A percentile compares a stretch with the other conserved stretches of the same genome.
These are phyloP conservation scores for Neodiprion pinetum DNA, from an alignment of 1,140 invertebrate genomes.

Conservation along the genomic window DNA sequence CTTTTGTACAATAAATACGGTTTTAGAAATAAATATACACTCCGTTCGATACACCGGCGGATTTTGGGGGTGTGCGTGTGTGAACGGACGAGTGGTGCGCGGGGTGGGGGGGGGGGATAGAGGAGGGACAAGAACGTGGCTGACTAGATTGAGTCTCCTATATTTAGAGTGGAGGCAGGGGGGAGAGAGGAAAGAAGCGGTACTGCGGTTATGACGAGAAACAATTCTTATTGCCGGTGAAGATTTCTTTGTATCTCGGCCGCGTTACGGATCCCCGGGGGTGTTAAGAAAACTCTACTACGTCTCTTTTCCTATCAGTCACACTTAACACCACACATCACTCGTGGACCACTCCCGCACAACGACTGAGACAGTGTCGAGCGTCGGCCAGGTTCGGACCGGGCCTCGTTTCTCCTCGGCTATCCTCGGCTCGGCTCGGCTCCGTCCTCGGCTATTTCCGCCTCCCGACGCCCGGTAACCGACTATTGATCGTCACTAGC, in stretches of 20 bases:
- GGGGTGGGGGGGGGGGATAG: constrained; percentile 9
- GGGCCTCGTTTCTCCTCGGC: constrained; percentile 34
- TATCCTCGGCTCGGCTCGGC: constrained; percentile 12
- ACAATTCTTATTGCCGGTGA: constrained; percentile 11
- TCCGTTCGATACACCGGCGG: not conserved
- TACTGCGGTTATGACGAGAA: not conserved
- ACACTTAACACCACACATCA: constrained; percentile 55
- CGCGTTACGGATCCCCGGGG: constrained; percentile 19
- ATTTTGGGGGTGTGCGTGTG: no score
- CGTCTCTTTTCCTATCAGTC: constrained; percentile 41
- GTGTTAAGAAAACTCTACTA: constrained; percentile 38
- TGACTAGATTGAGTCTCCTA: constrained; percentile 19
- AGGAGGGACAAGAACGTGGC: not conserved
- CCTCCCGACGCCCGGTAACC: constrained; percentile 4
- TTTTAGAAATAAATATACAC: constrained; percentile 42
- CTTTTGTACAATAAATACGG: constrained; percentile 55
- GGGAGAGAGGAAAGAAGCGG: not conserved
- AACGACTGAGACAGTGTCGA: constrained; percentile 59
- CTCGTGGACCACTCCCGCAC: constrained; percentile 61
- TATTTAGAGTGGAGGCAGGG: constrained; percentile 20
- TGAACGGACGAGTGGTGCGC: not conserved
- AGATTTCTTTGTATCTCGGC: not conserved
- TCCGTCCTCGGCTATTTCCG: not conserved
- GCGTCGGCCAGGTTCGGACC: constrained; percentile 45
- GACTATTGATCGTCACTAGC: constrained; percentile 16